Percentiles rank a stretch among this genome's conserved stretches.
Conservation (phyloP, 2,797 vertebrate genomes). For the Cygnus olor region DNA sequence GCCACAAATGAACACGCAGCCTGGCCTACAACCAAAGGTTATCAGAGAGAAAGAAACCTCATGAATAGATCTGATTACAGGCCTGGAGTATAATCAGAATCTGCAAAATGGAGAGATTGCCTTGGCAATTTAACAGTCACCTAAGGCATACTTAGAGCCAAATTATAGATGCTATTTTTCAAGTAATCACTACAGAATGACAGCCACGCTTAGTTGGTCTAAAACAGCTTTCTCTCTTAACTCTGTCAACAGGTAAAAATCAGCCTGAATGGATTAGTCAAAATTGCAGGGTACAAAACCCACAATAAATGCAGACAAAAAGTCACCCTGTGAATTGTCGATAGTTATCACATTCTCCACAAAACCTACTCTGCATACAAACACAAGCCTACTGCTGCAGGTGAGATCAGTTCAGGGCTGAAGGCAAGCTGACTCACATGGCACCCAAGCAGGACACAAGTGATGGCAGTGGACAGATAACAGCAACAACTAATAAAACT, state of each 20-base stretch:
- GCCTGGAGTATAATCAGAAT: neutral
- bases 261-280: neutral
- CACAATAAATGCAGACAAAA: neutral
- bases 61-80: no score
- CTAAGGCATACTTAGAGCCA: neutral
- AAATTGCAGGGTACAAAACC: neutral
- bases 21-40: neutral
- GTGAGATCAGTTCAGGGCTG: neutral
- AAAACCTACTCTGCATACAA: neutral
- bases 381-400: neutral
- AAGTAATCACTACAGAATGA: neutral
- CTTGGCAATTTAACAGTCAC: neutral
- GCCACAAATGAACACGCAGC: fast-evolving
- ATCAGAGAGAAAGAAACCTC: no score
- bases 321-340: neutral
- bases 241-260: neutral
- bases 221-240: neutral
- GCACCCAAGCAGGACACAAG: neutral
- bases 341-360: neutral
- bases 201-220: neutral
- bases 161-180: neutral
- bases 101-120: neutral
- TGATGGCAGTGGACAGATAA: neutral
- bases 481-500: neutral
- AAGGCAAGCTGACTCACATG: neutral